Base-by-base conservation (phyloP, 2,888 invertebrate genomes). In the Apodemia duryi region DNA sequence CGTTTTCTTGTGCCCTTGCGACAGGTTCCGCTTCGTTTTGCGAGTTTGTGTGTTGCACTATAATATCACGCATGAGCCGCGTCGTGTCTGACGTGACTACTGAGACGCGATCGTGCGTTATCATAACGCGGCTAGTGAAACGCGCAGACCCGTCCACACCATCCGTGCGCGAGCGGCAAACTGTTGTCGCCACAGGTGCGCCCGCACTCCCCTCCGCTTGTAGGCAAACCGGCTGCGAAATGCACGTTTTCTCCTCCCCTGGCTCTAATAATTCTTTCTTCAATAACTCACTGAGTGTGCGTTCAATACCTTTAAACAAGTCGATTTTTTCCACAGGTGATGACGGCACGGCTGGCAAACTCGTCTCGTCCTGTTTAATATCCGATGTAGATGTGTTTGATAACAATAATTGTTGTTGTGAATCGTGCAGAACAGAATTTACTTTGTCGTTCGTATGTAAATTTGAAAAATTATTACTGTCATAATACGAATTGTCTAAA, bases 71-170 rank as follows among this genome's bases (percentile, higher is more conserved):
- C 83, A 95, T 93, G 76, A 95, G 90, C 80, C 94, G 95, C 79
- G 95, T 95, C 78, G 95, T 95, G 82, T 95, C 95, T 77, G 94
- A 94, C 79, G 95, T 95, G 83, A 95, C 94, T 74, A 96, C 95
- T 88, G 94, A 95, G 78, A 96, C 95, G 83, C 83, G 93, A 85
- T 95, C 95, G 92, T 96, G 96, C 80, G 96, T 97, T 91, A 97
- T 97, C 96, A 97, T 96, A 87, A 97, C 96, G 93, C 97, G 94
- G 93, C 97, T 97, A 80, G 96, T 96, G 86, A 96, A 97, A 84
- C 95, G 95, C 87, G 95, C 94, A 81, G 93, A 86, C 72, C 92
- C 93, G 88, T 92, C 92, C 86, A 88, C 87, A 78, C 89, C 85
- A 79, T 88, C 88, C 90, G 91, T 84, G 85, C 91, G 90, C 92